phyloP scores from a whole-genome alignment of 2,797 vertebrate species.

The Percopsis omiscomaycus region DNA sequence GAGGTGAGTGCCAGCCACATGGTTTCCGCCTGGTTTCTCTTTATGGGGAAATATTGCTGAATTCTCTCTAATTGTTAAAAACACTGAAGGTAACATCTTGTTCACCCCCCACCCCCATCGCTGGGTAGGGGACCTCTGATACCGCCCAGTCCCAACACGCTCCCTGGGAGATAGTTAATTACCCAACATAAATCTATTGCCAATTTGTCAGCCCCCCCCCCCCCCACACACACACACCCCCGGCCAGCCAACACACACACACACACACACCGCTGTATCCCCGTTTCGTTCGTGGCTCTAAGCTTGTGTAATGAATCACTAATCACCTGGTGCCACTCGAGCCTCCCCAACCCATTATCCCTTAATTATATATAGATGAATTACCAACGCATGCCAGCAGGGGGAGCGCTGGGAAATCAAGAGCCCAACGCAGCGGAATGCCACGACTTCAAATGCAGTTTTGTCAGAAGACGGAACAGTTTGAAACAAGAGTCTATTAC shows the following conservation, averaged over 20 bases:
- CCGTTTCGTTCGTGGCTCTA: constrained; percentile 76
- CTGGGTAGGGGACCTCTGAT: constrained; percentile 25
- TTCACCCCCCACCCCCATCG: neutral
- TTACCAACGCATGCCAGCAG: constrained; percentile 71
- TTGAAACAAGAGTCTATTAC: constrained; percentile 38
- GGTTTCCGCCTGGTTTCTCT: too few relatives aligned
- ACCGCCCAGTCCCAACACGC: constrained; percentile 36
- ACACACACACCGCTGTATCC: constrained; percentile 45
- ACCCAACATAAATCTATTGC: constrained; percentile 71
- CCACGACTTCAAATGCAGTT: constrained; percentile 18
- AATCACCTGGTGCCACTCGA: constrained; percentile 84
- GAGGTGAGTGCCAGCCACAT: too few relatives aligned
- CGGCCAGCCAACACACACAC: constrained; percentile 25
- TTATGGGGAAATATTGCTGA: too few relatives aligned
- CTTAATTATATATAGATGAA: constrained; percentile 87
- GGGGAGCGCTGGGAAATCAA: constrained; percentile 64
- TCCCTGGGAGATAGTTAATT: constrained; percentile 73
- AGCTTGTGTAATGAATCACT: constrained; percentile 90
- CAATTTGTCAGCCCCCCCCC: constrained; percentile 69
- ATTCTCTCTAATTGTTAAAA: too few relatives aligned
- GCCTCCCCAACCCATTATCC: constrained; percentile 87
- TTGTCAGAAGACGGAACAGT: constrained; percentile 17
- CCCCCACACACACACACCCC: constrained; percentile 22
- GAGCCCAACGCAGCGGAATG: constrained; percentile 5
- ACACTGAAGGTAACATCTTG: neutral